Evolutionary conservation across 2,113 vertebrate species (phyloP).

Genomic region (Ciconia boyciana): DNA sequence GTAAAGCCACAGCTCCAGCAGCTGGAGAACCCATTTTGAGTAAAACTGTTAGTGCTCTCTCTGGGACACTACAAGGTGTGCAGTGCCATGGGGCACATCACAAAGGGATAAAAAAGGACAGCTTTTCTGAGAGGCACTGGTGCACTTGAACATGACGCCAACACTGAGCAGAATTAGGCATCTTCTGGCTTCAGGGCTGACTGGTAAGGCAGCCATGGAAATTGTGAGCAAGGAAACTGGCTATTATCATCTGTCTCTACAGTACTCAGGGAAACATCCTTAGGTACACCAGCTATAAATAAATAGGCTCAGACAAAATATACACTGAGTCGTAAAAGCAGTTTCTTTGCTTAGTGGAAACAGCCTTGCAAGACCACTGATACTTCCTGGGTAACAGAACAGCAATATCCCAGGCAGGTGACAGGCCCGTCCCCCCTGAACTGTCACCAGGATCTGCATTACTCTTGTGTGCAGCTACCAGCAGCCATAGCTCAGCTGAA

Average conservation of each 20-base stretch:
- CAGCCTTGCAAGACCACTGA: not conserved
- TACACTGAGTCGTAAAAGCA: not conserved
- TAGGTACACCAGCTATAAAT: not conserved
- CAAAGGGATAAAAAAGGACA: not conserved
- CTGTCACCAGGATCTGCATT: not conserved
- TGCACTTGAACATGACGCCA: fast-evolving
- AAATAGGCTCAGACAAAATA: not conserved
- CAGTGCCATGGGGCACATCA: not conserved
- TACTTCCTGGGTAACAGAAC: not conserved
- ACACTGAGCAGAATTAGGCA: not conserved
- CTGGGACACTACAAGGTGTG: not conserved
- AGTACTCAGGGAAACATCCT: not conserved
- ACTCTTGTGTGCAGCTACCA: not conserved
- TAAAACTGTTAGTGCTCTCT: not conserved
- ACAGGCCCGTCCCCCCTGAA: not conserved
- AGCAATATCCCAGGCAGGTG: not conserved
- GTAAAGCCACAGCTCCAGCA: not conserved
- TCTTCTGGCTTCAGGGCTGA: not conserved
- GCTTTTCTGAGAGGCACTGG: not conserved
- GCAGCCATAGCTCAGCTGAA: not conserved
- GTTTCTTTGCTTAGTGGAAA: not conserved
- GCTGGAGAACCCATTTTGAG: not conserved
- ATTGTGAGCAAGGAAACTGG: not conserved
- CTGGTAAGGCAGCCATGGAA: not conserved
- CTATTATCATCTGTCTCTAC: not conserved